Evolutionary conservation across 2,888 invertebrate species (phyloP), one percentile per base, ranked within the genome.

Genomic region (Taphrorychus bicolor): DNA sequence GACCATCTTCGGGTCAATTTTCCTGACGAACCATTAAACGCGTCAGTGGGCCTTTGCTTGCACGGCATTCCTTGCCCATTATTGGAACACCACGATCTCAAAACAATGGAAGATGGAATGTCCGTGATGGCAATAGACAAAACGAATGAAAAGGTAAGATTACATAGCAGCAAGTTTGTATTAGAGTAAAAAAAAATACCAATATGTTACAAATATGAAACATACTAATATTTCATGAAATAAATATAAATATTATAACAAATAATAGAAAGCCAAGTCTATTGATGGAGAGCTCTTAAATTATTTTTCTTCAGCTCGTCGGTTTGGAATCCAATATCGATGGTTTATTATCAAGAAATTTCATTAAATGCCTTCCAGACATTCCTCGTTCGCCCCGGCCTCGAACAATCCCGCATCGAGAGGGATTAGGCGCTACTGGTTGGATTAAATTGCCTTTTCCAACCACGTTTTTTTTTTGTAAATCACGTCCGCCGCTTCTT

Each of bases 11-110:
- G 91, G 32, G 83, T 87, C 72, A 91, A 88, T 77, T 94, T 94
- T 80, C 89, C 91, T 0, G 94, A 94, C 78, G 94, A 94, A 79
- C 93, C 94, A 0, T 84, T 94, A 51, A 94, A 94, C 82, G 87
- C 87, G 74, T 91, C 92, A 0, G 90, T 92, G n/a, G 86, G 87
- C 9, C 84, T 93, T 4, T 93, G 92, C 77, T 81, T 86, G 56
- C 85, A 87, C 4, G 92, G 92, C 0, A 86, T 89, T 75, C 87
- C 90, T 0, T 92, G 93, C 76, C 85, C 83, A 0, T 89, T 91
- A 22, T 83, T 93, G 59, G 93, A 94, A 82, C 83, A 87, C 21
- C 90, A 92, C 74, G 91, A 92, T 76, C 79, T 87, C 41, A 84
- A 85, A 19, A 93, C 93, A n/a, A 85, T 94, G 75, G 84, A 87